Evolutionary conservation across 1,140 invertebrate species (phyloP).

Genomic region (Thaumetopoea pityocampa): DNA sequence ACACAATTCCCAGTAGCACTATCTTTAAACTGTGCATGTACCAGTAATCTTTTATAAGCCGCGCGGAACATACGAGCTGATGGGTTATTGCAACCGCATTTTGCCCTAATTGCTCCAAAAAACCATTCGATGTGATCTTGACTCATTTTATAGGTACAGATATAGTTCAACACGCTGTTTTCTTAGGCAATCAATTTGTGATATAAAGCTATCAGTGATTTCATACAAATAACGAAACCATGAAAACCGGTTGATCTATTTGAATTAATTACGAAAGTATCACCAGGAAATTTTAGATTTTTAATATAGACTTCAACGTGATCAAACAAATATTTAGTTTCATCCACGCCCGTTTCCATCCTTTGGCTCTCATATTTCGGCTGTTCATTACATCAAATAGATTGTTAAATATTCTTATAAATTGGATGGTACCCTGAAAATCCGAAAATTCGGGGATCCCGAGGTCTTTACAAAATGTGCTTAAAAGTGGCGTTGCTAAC

Average conservation of each 20-base stretch:
- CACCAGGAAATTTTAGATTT: constrained; percentile 2
- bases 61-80: background rate
- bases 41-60: constrained; percentile 1
- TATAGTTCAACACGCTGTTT: constrained; percentile 1
- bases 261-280: constrained; percentile 1
- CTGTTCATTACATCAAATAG: constrained; percentile 41
- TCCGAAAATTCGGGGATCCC: constrained; percentile 24
- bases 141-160: constrained; percentile 14
- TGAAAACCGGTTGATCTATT: constrained; percentile 10
- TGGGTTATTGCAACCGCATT: constrained; percentile 20
- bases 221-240: constrained; percentile 10
- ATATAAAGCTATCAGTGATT: constrained; percentile 5
- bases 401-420: constrained; percentile 32
- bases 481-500: constrained; percentile 36
- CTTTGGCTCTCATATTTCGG: constrained; percentile 20
- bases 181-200: background rate
- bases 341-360: constrained; percentile 9
- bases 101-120: constrained; percentile 15
- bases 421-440: constrained; percentile 24
- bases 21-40: constrained; percentile 1
- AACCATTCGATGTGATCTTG: constrained; percentile 26
- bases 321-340: constrained; percentile 7
- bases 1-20: too few relatives aligned
- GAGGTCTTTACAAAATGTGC: constrained; percentile 26
- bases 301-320: constrained; percentile 1